phyloP scores from a whole-genome alignment of 2,797 vertebrate genomes.

The Gallirallus australis region DNA sequence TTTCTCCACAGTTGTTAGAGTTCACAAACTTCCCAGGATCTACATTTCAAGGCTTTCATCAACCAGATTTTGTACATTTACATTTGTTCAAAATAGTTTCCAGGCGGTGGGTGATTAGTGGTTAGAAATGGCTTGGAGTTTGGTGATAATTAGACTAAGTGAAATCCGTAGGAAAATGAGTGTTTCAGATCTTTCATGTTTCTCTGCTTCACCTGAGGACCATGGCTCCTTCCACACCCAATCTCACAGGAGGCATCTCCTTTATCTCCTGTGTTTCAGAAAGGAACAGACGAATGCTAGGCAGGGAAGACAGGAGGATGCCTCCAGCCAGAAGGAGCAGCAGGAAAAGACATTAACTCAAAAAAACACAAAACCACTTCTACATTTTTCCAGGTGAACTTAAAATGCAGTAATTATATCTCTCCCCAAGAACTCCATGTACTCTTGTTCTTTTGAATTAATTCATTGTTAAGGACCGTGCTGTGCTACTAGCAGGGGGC shows the following conservation, averaged over 20 bases:
- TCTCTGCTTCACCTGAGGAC: background rate
- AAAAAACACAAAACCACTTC: background rate
- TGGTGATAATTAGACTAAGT: conserved; percentile 44
- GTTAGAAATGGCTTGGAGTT: conserved; percentile 38
- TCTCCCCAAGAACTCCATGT: background rate
- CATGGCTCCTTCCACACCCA: background rate
- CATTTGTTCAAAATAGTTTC: conserved; percentile 49
- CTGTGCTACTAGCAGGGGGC: background rate
- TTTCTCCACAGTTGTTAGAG: conserved; percentile 40
- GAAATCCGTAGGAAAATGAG: conserved; percentile 48
- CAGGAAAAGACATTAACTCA: conserved; percentile 39
- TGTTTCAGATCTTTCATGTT: background rate
- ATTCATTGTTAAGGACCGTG: background rate
- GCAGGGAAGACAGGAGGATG: background rate
- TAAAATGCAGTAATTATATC: background rate
- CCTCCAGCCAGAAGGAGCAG: conserved; percentile 25
- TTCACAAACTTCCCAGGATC: conserved; percentile 52
- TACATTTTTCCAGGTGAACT: conserved; percentile 1
- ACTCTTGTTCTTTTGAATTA: background rate
- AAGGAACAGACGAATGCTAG: background rate
- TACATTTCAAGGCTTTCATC: conserved; percentile 56
- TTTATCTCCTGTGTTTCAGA: background rate
- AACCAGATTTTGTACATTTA: conserved; percentile 29
- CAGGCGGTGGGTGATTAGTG: conserved; percentile 36
- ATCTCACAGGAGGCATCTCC: background rate